Conservation (phyloP, 2,113 vertebrate species). For the Bujurquina vittata region DNA sequence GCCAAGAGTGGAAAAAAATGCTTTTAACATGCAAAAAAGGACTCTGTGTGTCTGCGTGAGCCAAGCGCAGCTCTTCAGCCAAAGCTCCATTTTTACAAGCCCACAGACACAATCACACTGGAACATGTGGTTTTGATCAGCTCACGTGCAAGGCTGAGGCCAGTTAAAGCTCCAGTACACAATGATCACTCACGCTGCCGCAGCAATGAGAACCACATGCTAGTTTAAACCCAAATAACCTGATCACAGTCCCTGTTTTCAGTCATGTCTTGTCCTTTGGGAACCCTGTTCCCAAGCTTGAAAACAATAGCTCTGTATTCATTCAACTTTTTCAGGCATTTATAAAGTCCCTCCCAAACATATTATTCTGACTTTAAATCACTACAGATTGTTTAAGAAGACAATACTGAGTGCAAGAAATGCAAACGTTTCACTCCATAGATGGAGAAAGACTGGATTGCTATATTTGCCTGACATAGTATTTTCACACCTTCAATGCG, state of each 20-base stretch:
- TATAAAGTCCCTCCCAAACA: conserved; percentile 2
- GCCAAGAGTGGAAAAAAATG: conserved; percentile 50
- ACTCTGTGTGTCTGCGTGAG: conserved; percentile 51
- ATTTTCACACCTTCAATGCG: neutral
- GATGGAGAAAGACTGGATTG: conserved; percentile 1
- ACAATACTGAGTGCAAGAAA: neutral
- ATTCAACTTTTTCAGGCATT: conserved; percentile 48
- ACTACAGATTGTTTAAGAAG: neutral
- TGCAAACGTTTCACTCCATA: conserved; percentile 3
- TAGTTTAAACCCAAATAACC: conserved; percentile 48
- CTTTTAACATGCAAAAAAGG: conserved; percentile 60
- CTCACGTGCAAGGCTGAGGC: conserved; percentile 66
- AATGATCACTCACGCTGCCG: conserved; percentile 59
- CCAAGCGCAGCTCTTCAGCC: conserved; percentile 57
- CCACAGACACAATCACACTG: conserved; percentile 66
- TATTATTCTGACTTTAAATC: conserved; percentile 6
- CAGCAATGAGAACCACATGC: conserved; percentile 71
- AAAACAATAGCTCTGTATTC: conserved; percentile 64
- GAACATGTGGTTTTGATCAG: conserved; percentile 77
- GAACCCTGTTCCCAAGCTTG: conserved; percentile 53
- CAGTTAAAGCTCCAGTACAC: conserved; percentile 65
- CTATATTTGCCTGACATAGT: neutral
- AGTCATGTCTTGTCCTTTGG: conserved; percentile 47
- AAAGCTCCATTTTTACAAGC: conserved; percentile 52
- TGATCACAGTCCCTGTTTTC: conserved; percentile 53